Base-by-base conservation (phyloP, 2,797 vertebrate genomes). In the Anniella stebbinsi region DNA sequence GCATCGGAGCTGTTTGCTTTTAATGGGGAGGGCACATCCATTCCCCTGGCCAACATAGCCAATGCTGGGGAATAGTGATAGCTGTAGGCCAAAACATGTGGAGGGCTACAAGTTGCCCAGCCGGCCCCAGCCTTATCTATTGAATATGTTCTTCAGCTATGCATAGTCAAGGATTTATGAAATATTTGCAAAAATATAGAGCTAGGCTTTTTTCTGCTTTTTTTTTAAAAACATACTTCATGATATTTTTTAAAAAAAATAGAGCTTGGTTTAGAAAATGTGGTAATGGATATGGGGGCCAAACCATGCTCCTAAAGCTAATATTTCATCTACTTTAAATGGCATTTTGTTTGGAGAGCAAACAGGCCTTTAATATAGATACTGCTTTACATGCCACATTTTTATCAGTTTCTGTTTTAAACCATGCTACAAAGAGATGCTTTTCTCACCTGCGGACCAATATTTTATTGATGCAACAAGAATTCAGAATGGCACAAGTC, bases 371-470 rank as follows among this genome's bases (percentile, higher is more conserved):
- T 84, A 54, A 63, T 54, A 80, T 60, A 80, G 18, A 70, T 70
- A 72, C 18, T 92, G 88, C 77, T 87, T 92, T 94, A 91, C 63
- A 63, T 12, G 23, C 86, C 92, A n/a, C 84, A 83, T 93, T 92
- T 45, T 80, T 51, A 57, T 23, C 45, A 57, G 77, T 60, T 89
- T 88, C 80, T 77, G 90, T 51, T 92, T 73, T 94, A 92, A 90
- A 92, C 86, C 89, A 91, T 66, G 33, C 81, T 83, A 10, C 1
- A 87, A 38, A 93, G 38, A 80, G 36, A 80, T 90, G 86, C 30
- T 88, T 92, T 33, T 82, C 80, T 95, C 84, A 88, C 82, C 94
- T 92, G 70, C 84, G 93, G 87, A 91, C 88, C 48, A 76, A 82
- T 4, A 30, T 92, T 92, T 93, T 89, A 84, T 63, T 92, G 86